A percentile compares a stretch with the other conserved stretches of the same genome.
phyloP scores from a whole-genome alignment of 2,888 invertebrate genomes.

The Syrphus vitripennis region DNA sequence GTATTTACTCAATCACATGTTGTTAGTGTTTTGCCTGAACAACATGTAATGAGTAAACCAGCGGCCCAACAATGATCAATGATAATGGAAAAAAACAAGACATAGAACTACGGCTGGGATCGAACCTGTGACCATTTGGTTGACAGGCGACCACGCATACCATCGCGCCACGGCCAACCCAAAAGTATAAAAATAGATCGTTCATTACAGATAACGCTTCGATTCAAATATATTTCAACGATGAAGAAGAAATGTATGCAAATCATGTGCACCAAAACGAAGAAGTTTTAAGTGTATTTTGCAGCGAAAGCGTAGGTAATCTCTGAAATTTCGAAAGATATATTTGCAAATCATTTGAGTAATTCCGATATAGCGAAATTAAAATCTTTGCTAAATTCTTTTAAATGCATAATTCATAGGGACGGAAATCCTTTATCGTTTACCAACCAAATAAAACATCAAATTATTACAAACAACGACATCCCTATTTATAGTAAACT shows the following conservation, averaged over 20 bases:
- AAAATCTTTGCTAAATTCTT: background rate
- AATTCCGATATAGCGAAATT: background rate
- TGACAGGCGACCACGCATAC: too few species aligned
- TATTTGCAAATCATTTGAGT: background rate
- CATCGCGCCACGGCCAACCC: too few species aligned
- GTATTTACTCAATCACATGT: too few species aligned
- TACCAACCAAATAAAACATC: background rate
- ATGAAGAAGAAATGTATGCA: conserved; percentile 5
- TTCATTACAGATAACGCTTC: conserved; percentile 33
- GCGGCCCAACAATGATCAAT: too few species aligned
- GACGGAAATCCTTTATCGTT: background rate
- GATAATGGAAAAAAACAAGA: too few species aligned
- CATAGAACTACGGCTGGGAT: too few species aligned
- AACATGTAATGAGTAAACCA: too few species aligned
- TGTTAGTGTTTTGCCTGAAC: too few species aligned
- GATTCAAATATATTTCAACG: conserved; percentile 12
- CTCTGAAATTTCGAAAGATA: background rate
- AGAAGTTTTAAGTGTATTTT: background rate
- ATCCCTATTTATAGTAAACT: too few species aligned
- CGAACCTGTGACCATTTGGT: too few species aligned
- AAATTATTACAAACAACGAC: background rate
- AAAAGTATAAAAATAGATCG: conserved; percentile 5
- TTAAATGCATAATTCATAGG: background rate
- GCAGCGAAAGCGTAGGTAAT: background rate
- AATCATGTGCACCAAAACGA: background rate